These are phyloP conservation scores for Anarsia innoxiella DNA, from an alignment of 2,888 invertebrate species.

Conservation along the genomic window DNA sequence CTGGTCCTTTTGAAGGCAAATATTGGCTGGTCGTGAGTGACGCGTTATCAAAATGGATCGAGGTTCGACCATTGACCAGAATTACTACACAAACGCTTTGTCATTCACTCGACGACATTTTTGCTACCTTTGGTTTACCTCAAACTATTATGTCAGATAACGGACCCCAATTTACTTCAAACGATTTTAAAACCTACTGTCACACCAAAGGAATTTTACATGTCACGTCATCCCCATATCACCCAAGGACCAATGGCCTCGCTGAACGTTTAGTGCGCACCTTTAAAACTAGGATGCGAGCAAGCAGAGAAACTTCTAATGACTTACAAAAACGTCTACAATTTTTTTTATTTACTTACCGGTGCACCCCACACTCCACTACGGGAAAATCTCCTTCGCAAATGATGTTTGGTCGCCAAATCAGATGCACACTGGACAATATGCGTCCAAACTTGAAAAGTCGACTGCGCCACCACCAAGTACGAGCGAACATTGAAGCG, in stretches of 20 bases:
- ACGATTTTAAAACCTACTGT: conserved; percentile 10
- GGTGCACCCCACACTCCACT: too few species aligned
- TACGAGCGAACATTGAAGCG: too few species aligned
- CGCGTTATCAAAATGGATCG: conserved; percentile 21
- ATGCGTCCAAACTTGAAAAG: too few species aligned
- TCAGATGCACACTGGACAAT: too few species aligned
- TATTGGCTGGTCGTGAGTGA: conserved; percentile 19
- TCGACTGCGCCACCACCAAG: too few species aligned
- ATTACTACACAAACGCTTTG: conserved; percentile 6
- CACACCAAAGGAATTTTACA: conserved; percentile 8
- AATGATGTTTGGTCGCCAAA: too few species aligned
- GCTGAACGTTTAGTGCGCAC: conserved; percentile 7
- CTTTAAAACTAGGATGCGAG: too few species aligned
- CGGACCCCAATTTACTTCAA: conserved; percentile 10
- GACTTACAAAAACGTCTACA: too few species aligned
- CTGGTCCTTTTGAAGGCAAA: conserved; percentile 1
- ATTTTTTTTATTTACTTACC: too few species aligned
- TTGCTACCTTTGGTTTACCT: conserved; percentile 11
- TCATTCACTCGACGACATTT: conserved; percentile 8
- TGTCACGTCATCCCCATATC: conserved; percentile 9
- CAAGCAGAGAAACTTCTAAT: too few species aligned
- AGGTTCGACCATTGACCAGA: conserved; percentile 11
- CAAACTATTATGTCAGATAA: conserved; percentile 12
- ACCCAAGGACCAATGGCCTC: conserved; percentile 10
- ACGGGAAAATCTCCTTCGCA: too few species aligned